Conservation (phyloP, 2,888 invertebrate species). For the Drosophila tanythrix region DNA sequence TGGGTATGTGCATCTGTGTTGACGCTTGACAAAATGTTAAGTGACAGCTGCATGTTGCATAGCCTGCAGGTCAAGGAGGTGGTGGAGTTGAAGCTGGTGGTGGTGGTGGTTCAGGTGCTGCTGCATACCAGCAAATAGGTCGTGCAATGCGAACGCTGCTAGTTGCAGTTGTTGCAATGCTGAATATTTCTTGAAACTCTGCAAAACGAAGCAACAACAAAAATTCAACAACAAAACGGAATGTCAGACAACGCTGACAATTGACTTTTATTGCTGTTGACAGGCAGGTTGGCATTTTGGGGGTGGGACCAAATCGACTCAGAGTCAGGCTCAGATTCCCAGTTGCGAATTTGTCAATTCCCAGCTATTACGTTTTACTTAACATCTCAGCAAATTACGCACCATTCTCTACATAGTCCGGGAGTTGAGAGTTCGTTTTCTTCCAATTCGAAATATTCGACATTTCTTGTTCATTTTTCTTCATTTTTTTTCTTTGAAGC, state of each 20-base stretch:
- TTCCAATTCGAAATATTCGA: slow-evolving; percentile 33
- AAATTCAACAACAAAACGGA: slow-evolving; percentile 34
- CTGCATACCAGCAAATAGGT: slow-evolving; percentile 57
- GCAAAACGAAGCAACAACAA: slow-evolving; percentile 10
- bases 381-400: slow-evolving; percentile 71
- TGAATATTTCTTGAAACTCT: slow-evolving; percentile 35
- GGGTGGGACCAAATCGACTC: slow-evolving; percentile 12
- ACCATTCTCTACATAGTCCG: slow-evolving; percentile 61
- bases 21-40: slow-evolving; percentile 69
- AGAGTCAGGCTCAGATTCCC: slow-evolving; percentile 29
- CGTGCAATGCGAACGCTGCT: slow-evolving; percentile 27
- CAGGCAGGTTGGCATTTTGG: slow-evolving; percentile 30
- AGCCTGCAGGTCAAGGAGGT: slow-evolving; percentile 15
- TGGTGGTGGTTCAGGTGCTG: slow-evolving; percentile 8
- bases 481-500: slow-evolving; percentile 21
- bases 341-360: slow-evolving; percentile 69
- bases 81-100: slow-evolving; percentile 3
- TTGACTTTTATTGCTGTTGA: slow-evolving; percentile 79
- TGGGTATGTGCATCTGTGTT: slow-evolving; percentile 16
- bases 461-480: slow-evolving; percentile 28
- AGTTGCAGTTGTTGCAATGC: slow-evolving; percentile 35
- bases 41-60: slow-evolving; percentile 64
- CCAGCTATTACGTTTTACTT: slow-evolving; percentile 74
- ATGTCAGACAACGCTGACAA: slow-evolving; percentile 69
- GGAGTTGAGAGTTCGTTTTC: slow-evolving; percentile 19